phyloP scores from a whole-genome alignment of 2,113 vertebrate genomes.

The Corydoras sp. region DNA sequence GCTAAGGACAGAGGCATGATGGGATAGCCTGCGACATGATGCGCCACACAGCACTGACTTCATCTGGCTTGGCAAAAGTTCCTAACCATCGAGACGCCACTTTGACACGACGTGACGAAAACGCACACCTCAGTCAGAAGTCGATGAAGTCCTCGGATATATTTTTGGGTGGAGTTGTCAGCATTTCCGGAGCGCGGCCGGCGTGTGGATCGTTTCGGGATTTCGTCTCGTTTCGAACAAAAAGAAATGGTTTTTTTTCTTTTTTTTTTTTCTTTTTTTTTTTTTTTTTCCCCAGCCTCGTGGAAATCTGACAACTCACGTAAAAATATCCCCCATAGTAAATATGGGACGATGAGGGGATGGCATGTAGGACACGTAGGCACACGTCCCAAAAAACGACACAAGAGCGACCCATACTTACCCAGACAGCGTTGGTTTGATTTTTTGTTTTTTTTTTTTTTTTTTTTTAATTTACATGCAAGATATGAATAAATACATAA shows the following conservation, averaged over 20 bases:
- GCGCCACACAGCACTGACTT: constrained; percentile 66
- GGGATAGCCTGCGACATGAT: constrained; percentile 57
- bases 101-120: constrained; percentile 74
- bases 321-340: constrained; percentile 77
- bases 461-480: constrained; percentile 70
- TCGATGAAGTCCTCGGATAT: constrained; percentile 75
- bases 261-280: not conserved
- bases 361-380: constrained; percentile 64
- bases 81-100: constrained; percentile 47
- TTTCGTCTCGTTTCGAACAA: no score
- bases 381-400: constrained; percentile 54
- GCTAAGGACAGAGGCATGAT: constrained; percentile 62
- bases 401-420: constrained; percentile 71
- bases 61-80: constrained; percentile 68
- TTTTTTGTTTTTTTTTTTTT: no score
- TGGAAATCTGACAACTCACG: constrained; percentile 79
- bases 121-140: constrained; percentile 70
- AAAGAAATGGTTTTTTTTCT: no score
- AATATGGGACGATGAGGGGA: constrained; percentile 69
- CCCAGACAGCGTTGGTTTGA: constrained; percentile 68
- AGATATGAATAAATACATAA: constrained; percentile 78
- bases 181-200: constrained; percentile 57
- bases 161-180: constrained; percentile 81
- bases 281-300: not conserved
- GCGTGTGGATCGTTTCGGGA: no score